These are phyloP conservation scores for Ophioninae sp. DNA, from an alignment of 2,888 invertebrate genomes.

Conservation along the genomic window DNA sequence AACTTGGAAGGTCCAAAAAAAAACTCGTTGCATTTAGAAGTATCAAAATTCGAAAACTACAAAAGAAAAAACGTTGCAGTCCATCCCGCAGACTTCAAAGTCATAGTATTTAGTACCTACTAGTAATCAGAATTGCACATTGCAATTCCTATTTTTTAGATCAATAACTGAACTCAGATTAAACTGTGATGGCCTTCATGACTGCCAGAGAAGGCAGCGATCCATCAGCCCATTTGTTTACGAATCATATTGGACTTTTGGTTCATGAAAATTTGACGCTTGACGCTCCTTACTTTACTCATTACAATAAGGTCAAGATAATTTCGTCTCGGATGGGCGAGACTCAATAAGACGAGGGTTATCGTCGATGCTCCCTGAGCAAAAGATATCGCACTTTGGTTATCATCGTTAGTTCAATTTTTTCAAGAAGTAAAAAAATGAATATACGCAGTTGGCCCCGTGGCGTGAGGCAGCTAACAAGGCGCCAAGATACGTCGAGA, in stretches of 20 bases:
- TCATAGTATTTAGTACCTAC: too few relatives aligned
- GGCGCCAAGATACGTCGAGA: slow-evolving; percentile 19
- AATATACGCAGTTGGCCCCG: slow-evolving; percentile 19
- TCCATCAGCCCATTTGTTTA: background rate
- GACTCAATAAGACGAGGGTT: slow-evolving; percentile 41
- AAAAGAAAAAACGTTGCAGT: too few relatives aligned
- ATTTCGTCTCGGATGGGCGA: background rate
- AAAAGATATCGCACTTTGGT: slow-evolving; percentile 26
- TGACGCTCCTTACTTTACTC: background rate
- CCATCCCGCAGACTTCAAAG: too few relatives aligned
- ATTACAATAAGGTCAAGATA: background rate
- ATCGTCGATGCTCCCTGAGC: slow-evolving; percentile 42
- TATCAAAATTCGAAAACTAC: too few relatives aligned
- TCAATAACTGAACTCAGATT: background rate
- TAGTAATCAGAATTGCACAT: background rate
- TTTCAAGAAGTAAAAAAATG: slow-evolving; percentile 22
- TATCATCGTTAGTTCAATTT: slow-evolving; percentile 12
- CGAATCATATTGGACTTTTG: background rate
- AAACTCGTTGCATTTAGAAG: too few relatives aligned
- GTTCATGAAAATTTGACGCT: background rate
- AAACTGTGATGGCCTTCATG: background rate
- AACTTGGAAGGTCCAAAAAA: too few relatives aligned
- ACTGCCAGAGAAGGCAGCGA: background rate
- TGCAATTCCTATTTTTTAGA: background rate
- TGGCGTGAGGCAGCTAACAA: slow-evolving; percentile 13